phyloP scores from a whole-genome alignment of 2,113 vertebrate species.

The Epinephelus moara region DNA sequence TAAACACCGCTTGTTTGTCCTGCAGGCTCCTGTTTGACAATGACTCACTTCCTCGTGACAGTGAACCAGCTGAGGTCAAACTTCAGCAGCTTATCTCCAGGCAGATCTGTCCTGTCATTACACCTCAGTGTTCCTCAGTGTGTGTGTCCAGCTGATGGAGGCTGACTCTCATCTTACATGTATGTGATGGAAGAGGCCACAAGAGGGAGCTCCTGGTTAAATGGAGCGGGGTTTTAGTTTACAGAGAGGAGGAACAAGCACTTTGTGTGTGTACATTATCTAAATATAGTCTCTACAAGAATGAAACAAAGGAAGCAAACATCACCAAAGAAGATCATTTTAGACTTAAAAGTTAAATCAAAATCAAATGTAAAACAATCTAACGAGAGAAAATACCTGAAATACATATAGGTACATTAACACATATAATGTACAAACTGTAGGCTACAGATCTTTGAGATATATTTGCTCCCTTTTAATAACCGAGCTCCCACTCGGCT shows the following conservation, averaged over 20 bases:
- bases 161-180: neutral
- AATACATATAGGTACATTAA: too few relatives aligned
- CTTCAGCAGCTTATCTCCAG: neutral
- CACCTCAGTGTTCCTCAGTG: neutral
- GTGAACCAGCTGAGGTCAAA: neutral
- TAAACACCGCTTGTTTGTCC: neutral
- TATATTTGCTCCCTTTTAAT: neutral
- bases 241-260: neutral
- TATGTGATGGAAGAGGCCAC: constrained; percentile 9
- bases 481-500: constrained; percentile 6
- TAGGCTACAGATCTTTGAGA: constrained; percentile 3
- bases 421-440: neutral
- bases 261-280: neutral
- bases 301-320: neutral
- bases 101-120: neutral
- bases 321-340: neutral
- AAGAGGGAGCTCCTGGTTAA: constrained; percentile 47
- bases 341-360: neutral
- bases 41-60: neutral
- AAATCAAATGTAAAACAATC: neutral
- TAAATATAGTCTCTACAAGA: neutral
- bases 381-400: too few relatives aligned
- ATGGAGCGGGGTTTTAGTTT: neutral
- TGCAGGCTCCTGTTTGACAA: neutral
- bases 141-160: constrained; percentile 1